These are phyloP conservation scores for Micromussa lordhowensis DNA, from an alignment of 92 coral and sea anemone species.

Conservation along the genomic window DNA sequence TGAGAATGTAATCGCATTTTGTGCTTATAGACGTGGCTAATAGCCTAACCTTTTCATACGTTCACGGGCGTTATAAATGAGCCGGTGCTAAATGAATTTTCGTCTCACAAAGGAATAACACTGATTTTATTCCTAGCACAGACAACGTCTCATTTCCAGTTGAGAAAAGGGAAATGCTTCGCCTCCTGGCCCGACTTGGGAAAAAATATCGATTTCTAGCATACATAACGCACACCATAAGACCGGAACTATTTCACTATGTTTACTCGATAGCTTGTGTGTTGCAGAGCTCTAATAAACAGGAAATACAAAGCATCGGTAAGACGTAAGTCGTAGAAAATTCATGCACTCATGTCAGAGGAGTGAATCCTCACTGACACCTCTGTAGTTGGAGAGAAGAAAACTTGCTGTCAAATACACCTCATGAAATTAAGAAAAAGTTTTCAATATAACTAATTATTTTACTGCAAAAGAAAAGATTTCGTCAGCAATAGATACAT, in stretches of 20 bases:
- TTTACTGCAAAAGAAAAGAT: not conserved
- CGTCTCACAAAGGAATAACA: not conserved
- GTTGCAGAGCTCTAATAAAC: conserved; percentile 12
- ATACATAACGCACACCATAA: not conserved
- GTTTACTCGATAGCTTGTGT: conserved; percentile 13
- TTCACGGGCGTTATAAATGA: conserved; percentile 26
- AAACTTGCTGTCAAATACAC: not conserved
- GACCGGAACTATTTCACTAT: conserved; percentile 31
- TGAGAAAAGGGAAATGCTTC: not conserved
- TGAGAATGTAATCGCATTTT: conserved; percentile 32
- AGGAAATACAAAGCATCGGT: conserved; percentile 21
- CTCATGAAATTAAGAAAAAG: not conserved
- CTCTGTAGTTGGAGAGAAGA: not conserved
- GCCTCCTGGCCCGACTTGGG: not conserved
- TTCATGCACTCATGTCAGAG: not conserved
- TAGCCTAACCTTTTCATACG: conserved; percentile 16
- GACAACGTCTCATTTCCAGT: not conserved
- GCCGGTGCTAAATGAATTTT: conserved; percentile 14
- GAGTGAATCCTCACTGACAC: not conserved
- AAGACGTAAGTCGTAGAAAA: not conserved
- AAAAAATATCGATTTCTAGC: conserved; percentile 22
- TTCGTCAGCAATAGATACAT: not conserved
- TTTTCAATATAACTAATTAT: not conserved
- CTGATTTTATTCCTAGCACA: not conserved
- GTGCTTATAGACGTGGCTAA: conserved; percentile 5